Conservation (phyloP, 2,113 vertebrate species). For the Entelurus aequoreus region DNA sequence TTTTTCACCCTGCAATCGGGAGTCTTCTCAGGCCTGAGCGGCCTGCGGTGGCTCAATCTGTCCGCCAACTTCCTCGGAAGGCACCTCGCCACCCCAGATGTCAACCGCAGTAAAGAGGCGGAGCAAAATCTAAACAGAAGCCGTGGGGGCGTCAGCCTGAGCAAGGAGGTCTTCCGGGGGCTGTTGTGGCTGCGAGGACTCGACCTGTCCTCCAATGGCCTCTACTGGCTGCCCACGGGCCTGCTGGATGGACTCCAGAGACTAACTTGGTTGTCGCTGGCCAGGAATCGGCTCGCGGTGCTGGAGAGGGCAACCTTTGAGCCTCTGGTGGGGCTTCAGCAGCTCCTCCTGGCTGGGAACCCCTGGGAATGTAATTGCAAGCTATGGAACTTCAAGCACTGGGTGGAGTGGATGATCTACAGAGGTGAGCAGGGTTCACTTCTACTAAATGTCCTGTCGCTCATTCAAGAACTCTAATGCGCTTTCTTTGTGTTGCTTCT, state of each 20-base stretch:
- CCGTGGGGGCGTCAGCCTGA: constrained; percentile 66
- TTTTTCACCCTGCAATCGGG: constrained; percentile 75
- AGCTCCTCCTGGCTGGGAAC: constrained; percentile 83
- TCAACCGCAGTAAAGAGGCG: constrained; percentile 70
- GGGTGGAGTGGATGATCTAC: constrained; percentile 94
- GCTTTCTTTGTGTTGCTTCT: constrained; percentile 20
- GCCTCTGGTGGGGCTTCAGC: constrained; percentile 77
- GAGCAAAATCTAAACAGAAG: constrained; percentile 72
- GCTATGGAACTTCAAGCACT: constrained; percentile 88
- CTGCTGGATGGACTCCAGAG: constrained; percentile 79
- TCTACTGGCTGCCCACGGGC: constrained; percentile 78
- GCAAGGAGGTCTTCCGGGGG: constrained; percentile 78
- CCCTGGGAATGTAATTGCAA: constrained; percentile 93
- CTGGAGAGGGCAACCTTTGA: constrained; percentile 85
- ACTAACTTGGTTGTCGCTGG: constrained; percentile 82
- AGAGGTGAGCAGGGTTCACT: constrained; percentile 71
- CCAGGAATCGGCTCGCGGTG: constrained; percentile 79
- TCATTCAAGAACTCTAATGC: neutral
- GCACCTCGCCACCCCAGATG: constrained; percentile 60
- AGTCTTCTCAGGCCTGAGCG: constrained; percentile 76
- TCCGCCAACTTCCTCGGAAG: constrained; percentile 87
- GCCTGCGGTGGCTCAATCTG: constrained; percentile 83
- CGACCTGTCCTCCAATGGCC: constrained; percentile 84
- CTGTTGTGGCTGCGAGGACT: constrained; percentile 74
- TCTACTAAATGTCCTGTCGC: neutral